Evolutionary conservation across 2,888 invertebrate genomes (phyloP).

Genomic region (Chaetogeoica ovagalla): DNA sequence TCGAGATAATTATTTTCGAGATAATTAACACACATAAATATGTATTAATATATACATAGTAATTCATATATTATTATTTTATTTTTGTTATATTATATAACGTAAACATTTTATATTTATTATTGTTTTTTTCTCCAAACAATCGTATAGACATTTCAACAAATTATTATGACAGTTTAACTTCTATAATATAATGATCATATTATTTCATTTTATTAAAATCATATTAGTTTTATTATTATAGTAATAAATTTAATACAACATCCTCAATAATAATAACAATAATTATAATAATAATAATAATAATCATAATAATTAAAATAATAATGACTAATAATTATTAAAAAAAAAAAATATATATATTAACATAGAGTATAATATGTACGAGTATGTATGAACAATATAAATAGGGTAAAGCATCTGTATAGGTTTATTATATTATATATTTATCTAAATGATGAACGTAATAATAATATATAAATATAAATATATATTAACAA

Average conservation of each 20-base stretch:
- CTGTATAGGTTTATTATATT: background rate
- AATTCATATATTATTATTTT: too few relatives aligned
- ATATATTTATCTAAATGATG: background rate
- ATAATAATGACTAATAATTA: too few relatives aligned
- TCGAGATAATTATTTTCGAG: too few relatives aligned
- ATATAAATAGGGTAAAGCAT: slow-evolving; percentile 1
- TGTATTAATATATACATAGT: too few relatives aligned
- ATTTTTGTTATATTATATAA: slow-evolving; percentile 9
- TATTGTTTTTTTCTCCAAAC: background rate
- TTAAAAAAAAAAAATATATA: too few relatives aligned
- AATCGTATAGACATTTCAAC: slow-evolving; percentile 28
- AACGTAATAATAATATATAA: slow-evolving; percentile 28
- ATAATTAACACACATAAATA: too few relatives aligned
- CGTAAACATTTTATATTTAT: background rate
- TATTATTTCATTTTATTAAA: slow-evolving; percentile 10
- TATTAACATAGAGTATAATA: slow-evolving; percentile 6
- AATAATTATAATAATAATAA: too few relatives aligned
- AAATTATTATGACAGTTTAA: slow-evolving; percentile 35
- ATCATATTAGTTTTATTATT: slow-evolving; percentile 8
- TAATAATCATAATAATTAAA: too few relatives aligned
- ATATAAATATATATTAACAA: slow-evolving; percentile 12
- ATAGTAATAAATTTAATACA: slow-evolving; percentile 27
- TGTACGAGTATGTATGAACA: slow-evolving; percentile 1
- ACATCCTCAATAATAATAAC: slow-evolving; percentile 4
- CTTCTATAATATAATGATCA: slow-evolving; percentile 18